phyloP scores from a whole-genome alignment of 2,797 vertebrate genomes.

The Falco novaeseelandiae region DNA sequence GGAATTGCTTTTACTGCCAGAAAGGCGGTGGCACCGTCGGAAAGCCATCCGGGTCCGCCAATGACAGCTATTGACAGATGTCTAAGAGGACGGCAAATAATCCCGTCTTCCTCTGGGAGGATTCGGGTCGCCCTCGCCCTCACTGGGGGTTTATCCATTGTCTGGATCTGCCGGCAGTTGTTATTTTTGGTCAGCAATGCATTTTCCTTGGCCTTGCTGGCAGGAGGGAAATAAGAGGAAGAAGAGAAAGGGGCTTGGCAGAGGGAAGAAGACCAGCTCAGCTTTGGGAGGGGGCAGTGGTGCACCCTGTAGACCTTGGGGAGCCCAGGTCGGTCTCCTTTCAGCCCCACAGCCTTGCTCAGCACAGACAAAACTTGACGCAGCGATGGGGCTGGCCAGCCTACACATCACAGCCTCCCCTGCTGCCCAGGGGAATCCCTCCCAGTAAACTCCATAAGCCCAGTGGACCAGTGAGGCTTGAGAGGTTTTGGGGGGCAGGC shows the following conservation, averaged over 20 bases:
- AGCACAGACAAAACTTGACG: neutral
- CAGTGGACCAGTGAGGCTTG: neutral
- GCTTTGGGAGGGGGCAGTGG: neutral
- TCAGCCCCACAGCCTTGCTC: neutral
- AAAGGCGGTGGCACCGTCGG: neutral
- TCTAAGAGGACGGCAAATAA: constrained; percentile 31
- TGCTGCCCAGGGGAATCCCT: neutral
- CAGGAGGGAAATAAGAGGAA: constrained; percentile 15
- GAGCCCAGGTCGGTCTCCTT: accelerated
- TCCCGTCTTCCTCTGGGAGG: constrained; percentile 57
- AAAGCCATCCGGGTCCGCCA: neutral
- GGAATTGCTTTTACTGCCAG: neutral
- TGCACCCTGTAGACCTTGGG: neutral
- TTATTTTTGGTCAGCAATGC: constrained; percentile 36
- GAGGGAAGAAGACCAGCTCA: neutral
- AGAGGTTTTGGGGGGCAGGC: neutral
- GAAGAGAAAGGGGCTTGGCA: neutral
- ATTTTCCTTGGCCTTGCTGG: constrained; percentile 23
- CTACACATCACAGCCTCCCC: neutral
- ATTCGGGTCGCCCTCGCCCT: constrained; percentile 41
- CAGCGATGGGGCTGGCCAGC: neutral
- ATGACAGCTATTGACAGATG: constrained; percentile 43
- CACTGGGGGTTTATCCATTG: constrained; percentile 56
- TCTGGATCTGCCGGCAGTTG: constrained; percentile 42
- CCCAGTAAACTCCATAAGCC: neutral